Evolutionary conservation across 2,888 invertebrate species (phyloP), one percentile per base, ranked within the genome.

Genomic region (Leptinotarsa juncta): DNA sequence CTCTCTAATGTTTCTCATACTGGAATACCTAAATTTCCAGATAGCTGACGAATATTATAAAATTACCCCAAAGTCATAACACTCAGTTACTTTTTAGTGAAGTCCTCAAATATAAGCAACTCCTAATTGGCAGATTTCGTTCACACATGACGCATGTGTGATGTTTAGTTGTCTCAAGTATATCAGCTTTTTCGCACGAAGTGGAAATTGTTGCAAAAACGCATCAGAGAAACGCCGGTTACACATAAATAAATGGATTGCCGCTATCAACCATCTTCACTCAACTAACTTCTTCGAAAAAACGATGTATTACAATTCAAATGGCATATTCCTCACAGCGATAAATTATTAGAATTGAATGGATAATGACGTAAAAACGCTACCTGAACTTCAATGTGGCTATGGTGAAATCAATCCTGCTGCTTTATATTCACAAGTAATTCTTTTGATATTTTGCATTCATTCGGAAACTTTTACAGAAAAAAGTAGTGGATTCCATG

Each of bases 331-430:
- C 42, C 20, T 57, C 15, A 7, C 20, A 55, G 57, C 53, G 18
- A 42, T 68, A 57, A 68, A 57, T 68, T 55, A 68, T 68, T 55
- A 57, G 68, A 68, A 68, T 32, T 57, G 55, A 68, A 68, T 68
- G 15, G 49, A 53, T 68, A 68, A 67, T n/a, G 53, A 53, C 26
- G 15, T 68, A 32, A 18, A 68, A 18, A 62, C 32, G 62, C n/a
- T n/a, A n/a, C 42, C 2, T 62, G 62, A n/a, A 62, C 26, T 15
- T 3, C 18, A 62, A 62, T 62, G 62, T 62, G 16, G 42, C 42
- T 42, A 2, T 32, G 4, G 62, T n/a, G n/a, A 62, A 62, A 42
- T 62, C n/a, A 32, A 32, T 42, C 16, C 62, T 15, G 32, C n/a
- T 62, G n/a, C 16, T 62, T 62, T 2, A 32, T 62, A 62, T 62